These are phyloP conservation scores for Bombus sibiricus DNA, from an alignment of 1,140 invertebrate species.

Conservation along the genomic window DNA sequence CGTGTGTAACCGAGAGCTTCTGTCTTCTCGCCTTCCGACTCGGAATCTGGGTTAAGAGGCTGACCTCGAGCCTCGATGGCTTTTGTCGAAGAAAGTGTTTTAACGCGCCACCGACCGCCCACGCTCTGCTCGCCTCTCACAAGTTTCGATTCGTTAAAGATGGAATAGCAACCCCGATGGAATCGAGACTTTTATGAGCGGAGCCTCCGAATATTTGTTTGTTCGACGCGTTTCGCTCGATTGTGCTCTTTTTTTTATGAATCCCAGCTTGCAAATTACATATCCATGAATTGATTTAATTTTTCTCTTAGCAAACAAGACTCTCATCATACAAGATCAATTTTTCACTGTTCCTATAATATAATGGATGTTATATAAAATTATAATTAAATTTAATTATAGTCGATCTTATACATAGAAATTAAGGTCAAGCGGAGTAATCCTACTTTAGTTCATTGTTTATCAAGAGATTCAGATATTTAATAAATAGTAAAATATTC, in stretches of 20 bases:
- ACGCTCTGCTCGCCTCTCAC: not conserved
- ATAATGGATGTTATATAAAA: too few species aligned
- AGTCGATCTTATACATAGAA: too few species aligned
- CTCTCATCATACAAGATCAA: not conserved
- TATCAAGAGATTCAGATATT: too few species aligned
- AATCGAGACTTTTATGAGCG: not conserved
- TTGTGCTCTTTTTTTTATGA: not conserved
- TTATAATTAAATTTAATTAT: not conserved
- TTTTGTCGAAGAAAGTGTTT: conserved; percentile 62
- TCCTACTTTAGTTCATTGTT: too few species aligned
- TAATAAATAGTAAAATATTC: not conserved
- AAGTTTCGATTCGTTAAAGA: conserved; percentile 1
- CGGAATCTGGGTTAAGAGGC: conserved; percentile 65
- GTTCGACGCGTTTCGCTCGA: not conserved
- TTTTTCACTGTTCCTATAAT: not conserved
- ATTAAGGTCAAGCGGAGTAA: too few species aligned
- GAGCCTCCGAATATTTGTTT: not conserved
- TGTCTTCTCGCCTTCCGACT: conserved; percentile 33
- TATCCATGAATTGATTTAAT: not conserved
- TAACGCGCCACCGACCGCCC: conserved; percentile 44
- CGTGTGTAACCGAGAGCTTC: conserved; percentile 10
- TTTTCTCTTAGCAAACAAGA: not conserved
- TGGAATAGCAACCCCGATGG: not conserved
- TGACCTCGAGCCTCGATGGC: conserved; percentile 62
- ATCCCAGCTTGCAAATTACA: not conserved